A percentile compares a stretch with the other conserved stretches of the same genome.
Evolutionary conservation across 1,140 invertebrate species (phyloP).

Genomic region (Tetramorium alpestre): DNA sequence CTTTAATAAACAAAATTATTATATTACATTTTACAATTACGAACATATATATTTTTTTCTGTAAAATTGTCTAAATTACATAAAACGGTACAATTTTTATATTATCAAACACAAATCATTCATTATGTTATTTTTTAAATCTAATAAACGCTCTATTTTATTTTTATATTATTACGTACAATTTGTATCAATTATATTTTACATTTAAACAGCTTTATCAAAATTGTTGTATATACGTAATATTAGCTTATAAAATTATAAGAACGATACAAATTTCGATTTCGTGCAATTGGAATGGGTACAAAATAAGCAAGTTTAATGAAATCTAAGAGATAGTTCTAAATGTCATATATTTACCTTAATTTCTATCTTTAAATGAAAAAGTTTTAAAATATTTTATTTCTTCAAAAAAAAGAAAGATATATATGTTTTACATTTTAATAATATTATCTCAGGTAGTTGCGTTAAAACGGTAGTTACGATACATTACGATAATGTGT

Average conservation of each 20-base stretch:
- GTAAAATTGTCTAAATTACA: background rate
- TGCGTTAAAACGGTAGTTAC: slow-evolving; percentile 9
- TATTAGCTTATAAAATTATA: background rate
- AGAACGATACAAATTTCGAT: background rate
- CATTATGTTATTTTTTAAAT: background rate
- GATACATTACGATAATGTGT: background rate
- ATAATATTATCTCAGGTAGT: slow-evolving; percentile 8
- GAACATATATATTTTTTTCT: background rate
- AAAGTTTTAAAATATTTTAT: background rate
- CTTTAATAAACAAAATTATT: background rate
- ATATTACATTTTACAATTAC: background rate
- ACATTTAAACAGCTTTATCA: background rate
- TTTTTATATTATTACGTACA: background rate
- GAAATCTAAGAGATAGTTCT: slow-evolving; percentile 8
- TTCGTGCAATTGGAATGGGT: background rate
- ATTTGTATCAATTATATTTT: background rate
- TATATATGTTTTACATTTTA: background rate
- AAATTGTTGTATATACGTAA: background rate
- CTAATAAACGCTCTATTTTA: background rate
- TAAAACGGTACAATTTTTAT: background rate
- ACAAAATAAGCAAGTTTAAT: slow-evolving; percentile 5
- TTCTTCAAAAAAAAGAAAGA: slow-evolving; percentile 11
- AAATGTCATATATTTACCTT: background rate
- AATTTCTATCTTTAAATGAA: slow-evolving; percentile 7
- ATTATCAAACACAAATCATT: background rate